These are phyloP conservation scores for Himalopsyche anomala DNA, from an alignment of 2,888 invertebrate genomes.

Conservation along the genomic window DNA sequence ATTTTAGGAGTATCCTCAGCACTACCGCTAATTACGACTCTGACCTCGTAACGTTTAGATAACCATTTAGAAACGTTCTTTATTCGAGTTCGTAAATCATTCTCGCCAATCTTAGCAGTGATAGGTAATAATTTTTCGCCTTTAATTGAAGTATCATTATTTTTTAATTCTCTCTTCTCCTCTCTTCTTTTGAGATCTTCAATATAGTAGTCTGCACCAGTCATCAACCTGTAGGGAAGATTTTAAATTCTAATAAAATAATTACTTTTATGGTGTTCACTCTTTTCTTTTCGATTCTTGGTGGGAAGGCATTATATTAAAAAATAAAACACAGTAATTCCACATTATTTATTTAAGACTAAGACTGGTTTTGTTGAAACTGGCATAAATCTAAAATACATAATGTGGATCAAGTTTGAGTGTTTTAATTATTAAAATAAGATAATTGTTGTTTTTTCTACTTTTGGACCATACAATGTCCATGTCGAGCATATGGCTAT, in stretches of 20 bases:
- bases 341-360: no score
- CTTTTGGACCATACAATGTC: conserved; percentile 6
- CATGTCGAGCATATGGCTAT: neutral
- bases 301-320: no score
- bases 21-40: conserved; percentile 77
- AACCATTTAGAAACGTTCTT: conserved; percentile 83
- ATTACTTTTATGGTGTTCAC: no score
- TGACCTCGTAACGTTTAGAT: conserved; percentile 81
- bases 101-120: conserved; percentile 79
- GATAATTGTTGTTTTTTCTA: no score
- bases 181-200: conserved; percentile 78
- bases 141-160: conserved; percentile 72
- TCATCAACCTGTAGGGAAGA: conserved; percentile 76
- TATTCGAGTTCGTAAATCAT: conserved; percentile 81
- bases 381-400: no score
- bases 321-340: no score
- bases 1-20: conserved; percentile 64
- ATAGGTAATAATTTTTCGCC: conserved; percentile 81
- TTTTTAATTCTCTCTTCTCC: conserved; percentile 73
- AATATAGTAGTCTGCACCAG: conserved; percentile 80
- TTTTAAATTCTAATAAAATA: no score
- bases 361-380: no score
- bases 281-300: no score
- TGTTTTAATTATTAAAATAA: no score
- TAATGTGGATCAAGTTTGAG: no score